A percentile compares a stretch with the other conserved stretches of the same genome.
Conservation (phyloP, 1,140 invertebrate species). For the Sipha flava region DNA sequence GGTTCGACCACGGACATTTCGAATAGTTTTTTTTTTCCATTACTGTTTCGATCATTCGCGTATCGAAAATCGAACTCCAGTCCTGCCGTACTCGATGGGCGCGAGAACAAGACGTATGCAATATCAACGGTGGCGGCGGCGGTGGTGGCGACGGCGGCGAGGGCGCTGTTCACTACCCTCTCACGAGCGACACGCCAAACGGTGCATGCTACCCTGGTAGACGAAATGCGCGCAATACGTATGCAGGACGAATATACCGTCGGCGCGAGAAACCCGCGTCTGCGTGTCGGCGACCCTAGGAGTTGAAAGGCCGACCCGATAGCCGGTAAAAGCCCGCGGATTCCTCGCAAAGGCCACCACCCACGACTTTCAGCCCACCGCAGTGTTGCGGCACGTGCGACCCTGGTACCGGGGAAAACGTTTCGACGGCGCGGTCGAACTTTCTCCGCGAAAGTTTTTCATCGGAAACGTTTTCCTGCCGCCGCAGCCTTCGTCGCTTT, state of each 20-base stretch:
- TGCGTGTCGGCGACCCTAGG: not conserved
- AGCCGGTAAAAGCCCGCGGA: not conserved
- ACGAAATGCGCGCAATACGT: slow-evolving; percentile 1
- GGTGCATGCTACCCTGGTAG: not conserved
- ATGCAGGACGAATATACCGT: not conserved
- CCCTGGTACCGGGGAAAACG: not conserved
- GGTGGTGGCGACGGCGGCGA: too few species aligned
- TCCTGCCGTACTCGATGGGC: too few species aligned
- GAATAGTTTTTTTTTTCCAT: too few species aligned
- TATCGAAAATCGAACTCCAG: too few species aligned
- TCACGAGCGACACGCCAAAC: too few species aligned
- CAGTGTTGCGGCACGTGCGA: not conserved
- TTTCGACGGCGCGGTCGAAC: not conserved
- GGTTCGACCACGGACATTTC: too few species aligned
- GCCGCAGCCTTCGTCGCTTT: too few species aligned
- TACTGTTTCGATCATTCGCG: too few species aligned
- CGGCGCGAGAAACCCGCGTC: not conserved
- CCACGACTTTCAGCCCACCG: not conserved
- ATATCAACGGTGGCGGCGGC: too few species aligned
- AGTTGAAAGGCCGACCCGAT: too few species aligned
- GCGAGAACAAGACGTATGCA: too few species aligned
- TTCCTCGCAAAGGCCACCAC: not conserved
- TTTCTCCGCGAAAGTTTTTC: not conserved
- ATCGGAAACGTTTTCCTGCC: not conserved
- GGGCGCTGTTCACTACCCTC: too few species aligned